Conservation (phyloP, 2,888 invertebrate species). For the Drosophila nr. medialis region DNA sequence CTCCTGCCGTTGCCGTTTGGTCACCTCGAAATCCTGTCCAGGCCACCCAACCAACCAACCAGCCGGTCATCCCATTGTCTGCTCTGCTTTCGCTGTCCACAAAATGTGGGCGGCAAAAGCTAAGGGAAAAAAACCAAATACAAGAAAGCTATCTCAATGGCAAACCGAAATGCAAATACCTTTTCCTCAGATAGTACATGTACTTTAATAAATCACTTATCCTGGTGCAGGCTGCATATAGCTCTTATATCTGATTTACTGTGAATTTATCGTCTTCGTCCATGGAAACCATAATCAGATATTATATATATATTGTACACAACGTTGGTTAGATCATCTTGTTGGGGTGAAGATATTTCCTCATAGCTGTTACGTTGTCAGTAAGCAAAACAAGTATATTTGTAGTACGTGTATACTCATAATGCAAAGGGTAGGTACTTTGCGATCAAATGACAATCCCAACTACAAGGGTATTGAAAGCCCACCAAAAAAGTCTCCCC, state of each 20-base stretch:
- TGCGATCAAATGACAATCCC: neutral
- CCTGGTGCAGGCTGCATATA: neutral
- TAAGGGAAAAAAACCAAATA: conserved; percentile 1
- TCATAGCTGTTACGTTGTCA: neutral
- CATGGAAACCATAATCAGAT: neutral
- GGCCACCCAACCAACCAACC: conserved; percentile 21
- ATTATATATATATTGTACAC: neutral
- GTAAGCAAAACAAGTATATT: neutral
- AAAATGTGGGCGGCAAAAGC: conserved; percentile 51
- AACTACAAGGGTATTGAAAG: conserved; percentile 5
- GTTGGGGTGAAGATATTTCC: neutral
- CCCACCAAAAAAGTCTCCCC: conserved; percentile 4
- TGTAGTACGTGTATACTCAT: neutral
- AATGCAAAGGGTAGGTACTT: neutral
- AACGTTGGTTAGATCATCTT: neutral
- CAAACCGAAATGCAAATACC: conserved; percentile 22
- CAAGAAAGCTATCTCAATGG: neutral
- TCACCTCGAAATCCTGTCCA: conserved; percentile 68
- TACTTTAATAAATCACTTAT: neutral
- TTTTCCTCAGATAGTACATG: neutral
- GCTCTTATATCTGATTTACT: neutral
- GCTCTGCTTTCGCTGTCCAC: conserved; percentile 54
- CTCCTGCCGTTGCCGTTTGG: conserved; percentile 71
- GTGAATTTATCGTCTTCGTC: neutral
- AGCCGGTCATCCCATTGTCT: conserved; percentile 60